phyloP scores from a whole-genome alignment of 1,140 invertebrate species.

The Elymnias hypermnestra region DNA sequence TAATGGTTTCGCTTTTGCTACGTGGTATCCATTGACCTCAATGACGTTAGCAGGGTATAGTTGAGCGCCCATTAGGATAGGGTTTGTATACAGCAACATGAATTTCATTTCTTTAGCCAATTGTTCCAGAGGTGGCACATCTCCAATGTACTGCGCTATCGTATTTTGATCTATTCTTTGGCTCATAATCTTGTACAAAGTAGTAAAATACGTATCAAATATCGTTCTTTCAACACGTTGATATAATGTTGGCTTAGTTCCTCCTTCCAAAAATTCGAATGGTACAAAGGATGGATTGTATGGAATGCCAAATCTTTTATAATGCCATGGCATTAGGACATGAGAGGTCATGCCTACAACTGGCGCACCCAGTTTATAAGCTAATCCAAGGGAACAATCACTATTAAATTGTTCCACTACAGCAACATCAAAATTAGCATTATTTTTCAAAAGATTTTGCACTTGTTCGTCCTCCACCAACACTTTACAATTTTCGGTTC shows the following conservation, averaged over 20 bases:
- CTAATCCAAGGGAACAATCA: conserved; percentile 81
- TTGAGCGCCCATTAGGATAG: conserved; percentile 74
- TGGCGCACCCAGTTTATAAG: conserved; percentile 79
- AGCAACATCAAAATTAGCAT: conserved; percentile 80
- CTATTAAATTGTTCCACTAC: conserved; percentile 82
- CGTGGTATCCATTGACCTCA: conserved; percentile 82
- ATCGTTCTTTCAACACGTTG: conserved; percentile 38
- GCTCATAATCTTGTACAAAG: conserved; percentile 39
- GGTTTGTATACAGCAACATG: conserved; percentile 80
- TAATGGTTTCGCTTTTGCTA: conserved; percentile 75
- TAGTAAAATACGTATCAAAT: conserved; percentile 37
- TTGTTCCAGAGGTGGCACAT: conserved; percentile 77
- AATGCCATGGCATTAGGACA: conserved; percentile 78
- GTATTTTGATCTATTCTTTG: conserved; percentile 49
- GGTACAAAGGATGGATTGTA: conserved; percentile 77
- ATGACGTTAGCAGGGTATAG: conserved; percentile 78
- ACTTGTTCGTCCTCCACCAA: conserved; percentile 60
- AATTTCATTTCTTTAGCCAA: conserved; percentile 77
- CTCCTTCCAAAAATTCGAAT: conserved; percentile 57
- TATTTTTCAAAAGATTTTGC: conserved; percentile 54
- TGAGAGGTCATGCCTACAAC: conserved; percentile 77
- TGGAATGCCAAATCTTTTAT: conserved; percentile 75
- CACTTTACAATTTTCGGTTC: conserved; percentile 56
- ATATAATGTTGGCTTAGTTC: conserved; percentile 68
- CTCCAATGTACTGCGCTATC: conserved; percentile 73